Evolutionary conservation across 2,113 vertebrate genomes (phyloP), one percentile per base, ranked within the genome.

Genomic region (Marcusenius ussheri): DNA sequence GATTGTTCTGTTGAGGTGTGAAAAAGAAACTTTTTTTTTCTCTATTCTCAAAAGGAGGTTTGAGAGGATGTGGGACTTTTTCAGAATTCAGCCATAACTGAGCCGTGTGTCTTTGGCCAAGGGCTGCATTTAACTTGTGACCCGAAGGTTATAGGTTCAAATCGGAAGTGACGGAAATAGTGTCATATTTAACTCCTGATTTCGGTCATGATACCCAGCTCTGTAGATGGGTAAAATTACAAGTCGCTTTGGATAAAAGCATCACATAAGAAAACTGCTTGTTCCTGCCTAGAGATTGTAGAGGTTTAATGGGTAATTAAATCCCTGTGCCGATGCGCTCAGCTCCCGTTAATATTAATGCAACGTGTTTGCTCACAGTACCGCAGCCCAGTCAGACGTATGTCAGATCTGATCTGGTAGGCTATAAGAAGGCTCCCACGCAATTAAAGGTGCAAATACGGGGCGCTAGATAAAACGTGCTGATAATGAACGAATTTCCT

Each of bases 301-400:
- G 50, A 39, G 31, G 24, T 89, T 83, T 80, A 51, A 42, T 89
- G 27, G 47, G 66, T 89, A 51, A 80, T 89, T 80, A 51, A 89
- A 89, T 77, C 24, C 10, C 24, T 19, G 88, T 2, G 24, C 24
- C 2, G 45, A 47, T 46, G 56, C 17, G 42, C 39, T 27, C n/a
- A 19, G 62, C n/a, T 27, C 53, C 62, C n/a, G 45, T 47, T 24
- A 50, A 47, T 17, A 51, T 89, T 80, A 45, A 83, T 80, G 62
- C 27, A 21, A 21, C 7, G 31, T 39, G 50, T 47, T 47, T 31
- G 31, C 74, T 80, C 35, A 17, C 74, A 80, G 74, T 7, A 35
- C 74, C 35, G 74, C 74, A 80, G 74, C 35, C 74, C 35, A 80
- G 35, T 42, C 74, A 80, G 74, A 80, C 8, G 45, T 42, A 80